A percentile compares a stretch with the other conserved stretches of the same genome.
These are phyloP conservation scores for Calliphora vicina DNA, from an alignment of 1,140 invertebrate genomes.

Conservation along the genomic window DNA sequence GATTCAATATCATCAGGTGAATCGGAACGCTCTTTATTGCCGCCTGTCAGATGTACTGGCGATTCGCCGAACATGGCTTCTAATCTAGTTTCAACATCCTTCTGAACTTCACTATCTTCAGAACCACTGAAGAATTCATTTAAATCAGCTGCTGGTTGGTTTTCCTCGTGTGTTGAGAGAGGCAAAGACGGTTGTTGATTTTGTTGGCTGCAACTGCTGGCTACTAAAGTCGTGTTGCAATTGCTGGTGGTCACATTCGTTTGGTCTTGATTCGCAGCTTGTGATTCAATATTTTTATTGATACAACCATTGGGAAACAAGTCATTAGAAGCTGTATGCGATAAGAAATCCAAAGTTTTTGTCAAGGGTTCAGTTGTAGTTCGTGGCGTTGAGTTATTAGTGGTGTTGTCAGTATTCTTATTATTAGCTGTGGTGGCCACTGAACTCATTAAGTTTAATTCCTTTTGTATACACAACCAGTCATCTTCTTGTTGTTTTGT, in stretches of 20 bases:
- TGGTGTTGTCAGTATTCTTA: background rate
- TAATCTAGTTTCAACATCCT: constrained; percentile 59
- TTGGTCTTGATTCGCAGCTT: background rate
- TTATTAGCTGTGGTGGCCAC: background rate
- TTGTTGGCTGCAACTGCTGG: constrained; percentile 50
- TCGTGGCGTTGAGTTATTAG: constrained; percentile 39
- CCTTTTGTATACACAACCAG: constrained; percentile 75
- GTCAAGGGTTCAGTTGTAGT: constrained; percentile 4
- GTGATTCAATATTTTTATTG: constrained; percentile 50
- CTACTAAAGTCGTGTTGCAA: constrained; percentile 12
- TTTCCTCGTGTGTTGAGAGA: background rate
- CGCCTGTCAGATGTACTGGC: constrained; percentile 50
- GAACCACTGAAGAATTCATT: constrained; percentile 60
- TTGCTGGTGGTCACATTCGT: background rate
- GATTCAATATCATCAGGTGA: constrained; percentile 56
- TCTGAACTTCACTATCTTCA: constrained; percentile 51
- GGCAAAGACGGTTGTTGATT: constrained; percentile 22
- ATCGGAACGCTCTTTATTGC: constrained; percentile 51
- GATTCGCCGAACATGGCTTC: constrained; percentile 63
- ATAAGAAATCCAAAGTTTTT: constrained; percentile 30
- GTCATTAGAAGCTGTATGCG: constrained; percentile 23
- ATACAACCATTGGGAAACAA: constrained; percentile 59
- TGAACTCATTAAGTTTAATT: constrained; percentile 64
- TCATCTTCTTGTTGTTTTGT: constrained; percentile 65
- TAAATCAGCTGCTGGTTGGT: constrained; percentile 45